Percentiles rank a stretch among this genome's conserved stretches.
phyloP scores from a whole-genome alignment of 2,113 vertebrate genomes.

The Urocynchramus pylzowi region DNA sequence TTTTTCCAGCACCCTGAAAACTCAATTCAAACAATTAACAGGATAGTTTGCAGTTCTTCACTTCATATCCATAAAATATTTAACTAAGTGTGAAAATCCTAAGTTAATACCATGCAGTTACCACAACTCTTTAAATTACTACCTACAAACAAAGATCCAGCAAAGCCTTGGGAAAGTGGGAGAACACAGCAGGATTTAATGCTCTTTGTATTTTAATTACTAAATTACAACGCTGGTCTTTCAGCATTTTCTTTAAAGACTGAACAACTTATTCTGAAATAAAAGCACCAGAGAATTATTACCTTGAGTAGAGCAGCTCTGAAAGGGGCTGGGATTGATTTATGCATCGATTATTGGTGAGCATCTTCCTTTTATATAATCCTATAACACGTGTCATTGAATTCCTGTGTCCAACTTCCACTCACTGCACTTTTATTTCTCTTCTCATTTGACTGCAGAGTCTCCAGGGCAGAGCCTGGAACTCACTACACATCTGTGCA shows the following conservation, averaged over 20 bases:
- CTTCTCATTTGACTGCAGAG: background rate
- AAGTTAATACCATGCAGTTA: background rate
- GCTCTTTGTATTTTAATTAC: background rate
- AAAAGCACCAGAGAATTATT: background rate
- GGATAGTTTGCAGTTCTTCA: background rate
- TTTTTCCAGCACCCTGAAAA: background rate
- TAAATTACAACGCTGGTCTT: background rate
- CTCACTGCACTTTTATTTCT: background rate
- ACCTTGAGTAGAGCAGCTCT: background rate
- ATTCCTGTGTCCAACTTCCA: background rate
- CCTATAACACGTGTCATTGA: background rate
- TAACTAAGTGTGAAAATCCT: background rate
- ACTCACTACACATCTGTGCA: slow-evolving; percentile 5
- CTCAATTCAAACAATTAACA: background rate
- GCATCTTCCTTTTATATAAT: background rate
- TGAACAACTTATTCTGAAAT: background rate
- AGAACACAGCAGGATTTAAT: background rate
- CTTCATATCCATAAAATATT: background rate
- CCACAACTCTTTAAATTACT: background rate
- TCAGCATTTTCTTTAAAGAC: background rate
- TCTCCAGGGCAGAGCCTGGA: slow-evolving; percentile 30
- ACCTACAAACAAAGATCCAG: background rate
- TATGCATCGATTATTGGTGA: background rate
- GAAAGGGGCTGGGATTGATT: background rate
- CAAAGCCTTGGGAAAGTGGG: background rate